These are phyloP conservation scores for Peribatodes rhomboidaria DNA, from an alignment of 2,888 invertebrate genomes.

Conservation along the genomic window DNA sequence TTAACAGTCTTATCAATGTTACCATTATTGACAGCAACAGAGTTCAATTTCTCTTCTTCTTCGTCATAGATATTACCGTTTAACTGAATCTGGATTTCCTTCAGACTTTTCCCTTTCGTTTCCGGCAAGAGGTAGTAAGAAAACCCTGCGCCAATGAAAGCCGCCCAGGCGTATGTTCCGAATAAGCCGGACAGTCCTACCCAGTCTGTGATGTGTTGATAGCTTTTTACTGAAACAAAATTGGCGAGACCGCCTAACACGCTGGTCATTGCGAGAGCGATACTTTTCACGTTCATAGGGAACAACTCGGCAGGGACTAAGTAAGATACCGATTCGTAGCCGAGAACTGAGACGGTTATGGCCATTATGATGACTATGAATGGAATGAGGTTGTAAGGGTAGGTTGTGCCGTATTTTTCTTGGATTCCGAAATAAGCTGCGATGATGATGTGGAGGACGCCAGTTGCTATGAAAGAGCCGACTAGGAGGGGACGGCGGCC, in stretches of 20 bases:
- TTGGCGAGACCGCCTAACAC: conserved; percentile 76
- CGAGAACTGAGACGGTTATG: conserved; percentile 65
- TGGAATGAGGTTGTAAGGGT: conserved; percentile 63
- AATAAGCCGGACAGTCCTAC: conserved; percentile 81
- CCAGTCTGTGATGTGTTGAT: conserved; percentile 76
- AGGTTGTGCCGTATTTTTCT: conserved; percentile 38
- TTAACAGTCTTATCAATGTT: neutral
- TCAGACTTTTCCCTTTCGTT: conserved; percentile 85
- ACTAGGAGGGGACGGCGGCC: conserved; percentile 81
- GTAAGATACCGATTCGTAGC: conserved; percentile 79
- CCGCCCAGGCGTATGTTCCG: conserved; percentile 73
- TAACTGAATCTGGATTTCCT: conserved; percentile 83
- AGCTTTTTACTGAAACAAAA: conserved; percentile 79
- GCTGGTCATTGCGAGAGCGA: conserved; percentile 79
- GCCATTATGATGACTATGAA: conserved; percentile 74
- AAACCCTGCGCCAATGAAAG: conserved; percentile 77
- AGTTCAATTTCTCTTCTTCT: conserved; percentile 48
- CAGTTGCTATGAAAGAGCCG: conserved; percentile 69
- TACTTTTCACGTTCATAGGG: conserved; percentile 84
- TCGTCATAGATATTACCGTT: conserved; percentile 65
- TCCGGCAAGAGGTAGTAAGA: conserved; percentile 80
- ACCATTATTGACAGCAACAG: conserved; percentile 9
- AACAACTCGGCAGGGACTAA: conserved; percentile 85
- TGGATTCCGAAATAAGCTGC: conserved; percentile 71
- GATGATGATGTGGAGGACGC: conserved; percentile 54